Base-by-base conservation (phyloP, 2,113 vertebrate species). In the Prietella phreatophila region DNA sequence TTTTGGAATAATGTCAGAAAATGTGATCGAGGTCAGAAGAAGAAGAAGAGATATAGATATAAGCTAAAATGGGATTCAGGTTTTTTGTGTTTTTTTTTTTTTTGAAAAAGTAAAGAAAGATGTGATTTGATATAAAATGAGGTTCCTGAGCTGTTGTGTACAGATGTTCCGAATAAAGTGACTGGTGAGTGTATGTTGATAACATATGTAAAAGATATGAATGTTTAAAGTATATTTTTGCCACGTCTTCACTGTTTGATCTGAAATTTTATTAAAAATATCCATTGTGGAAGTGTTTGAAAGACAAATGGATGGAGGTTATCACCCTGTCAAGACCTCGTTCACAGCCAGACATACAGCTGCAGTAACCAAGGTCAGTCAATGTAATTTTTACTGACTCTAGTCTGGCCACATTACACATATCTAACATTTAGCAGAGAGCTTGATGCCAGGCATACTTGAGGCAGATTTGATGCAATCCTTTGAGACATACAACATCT, bases 281-380 rank as follows among this genome's bases (percentile, higher is more conserved):
- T n/a, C 63, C 14, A 15, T 36, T 67, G 5, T 15, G 39, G 14
- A 80, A 61, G 10, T 55, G 39, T 65, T 20, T 80, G 42, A 73
- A 65, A n/a, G 27, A 2, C 3, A 30, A 86, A 80, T 25, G n/a
- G 73, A 79, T 53, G 75, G 14, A 36, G 78, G 78, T n/a, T 58
- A 11, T 61, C 42, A 39, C 53, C 58, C n/a, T 42, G 7, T 86
- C 50, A 69, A 67, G 47, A 69, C 42, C 63, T 80, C n/a, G 42
- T 80, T 65, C 75, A 53, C 58, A 36, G 85, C 36, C 58, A 80
- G 20, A 55, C 61, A 25, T 10, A 39, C 10, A 36, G 85, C 55
- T 80, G 10, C 85, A 80, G 42, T 27, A 81, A 86, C 50, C 61
- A 39, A 86, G 47, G 47, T 50, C 8, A 67, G 76, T 42, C 61